Evolutionary conservation across 2,888 invertebrate species (phyloP).

Genomic region (Lasius platythorax): DNA sequence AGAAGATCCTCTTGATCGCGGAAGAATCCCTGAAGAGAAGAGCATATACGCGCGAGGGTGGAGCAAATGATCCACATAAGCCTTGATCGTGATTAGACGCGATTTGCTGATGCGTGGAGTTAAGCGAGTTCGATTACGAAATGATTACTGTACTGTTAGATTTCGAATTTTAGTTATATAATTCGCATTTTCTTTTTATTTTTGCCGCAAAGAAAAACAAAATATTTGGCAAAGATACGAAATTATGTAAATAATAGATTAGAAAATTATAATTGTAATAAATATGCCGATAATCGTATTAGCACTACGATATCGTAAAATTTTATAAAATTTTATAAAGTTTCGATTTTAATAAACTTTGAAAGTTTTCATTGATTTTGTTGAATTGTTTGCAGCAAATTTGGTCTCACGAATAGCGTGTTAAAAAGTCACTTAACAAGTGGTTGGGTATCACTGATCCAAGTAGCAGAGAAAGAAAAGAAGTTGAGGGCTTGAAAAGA

Average conservation of each 20-base stretch:
- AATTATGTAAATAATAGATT: background rate
- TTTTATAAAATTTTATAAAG: background rate
- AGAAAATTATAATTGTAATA: background rate
- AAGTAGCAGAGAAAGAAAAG: constrained; percentile 58
- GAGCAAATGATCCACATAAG: constrained; percentile 55
- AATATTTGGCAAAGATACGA: background rate
- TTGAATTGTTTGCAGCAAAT: background rate
- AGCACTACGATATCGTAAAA: background rate
- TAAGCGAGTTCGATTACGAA: background rate
- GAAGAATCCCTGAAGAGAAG: constrained; percentile 62
- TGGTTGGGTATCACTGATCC: constrained; percentile 69
- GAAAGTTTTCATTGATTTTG: background rate
- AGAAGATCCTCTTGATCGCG: constrained; percentile 66
- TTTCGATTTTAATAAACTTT: background rate
- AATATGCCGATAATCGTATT: background rate
- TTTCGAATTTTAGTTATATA: background rate
- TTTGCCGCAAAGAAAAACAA: background rate
- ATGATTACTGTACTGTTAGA: constrained; percentile 8
- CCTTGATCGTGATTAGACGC: constrained; percentile 62
- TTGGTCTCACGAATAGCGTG: background rate
- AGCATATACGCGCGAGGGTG: constrained; percentile 34
- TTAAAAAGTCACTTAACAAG: constrained; percentile 73
- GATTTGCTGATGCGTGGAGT: constrained; percentile 46
- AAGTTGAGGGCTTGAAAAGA: constrained; percentile 60
- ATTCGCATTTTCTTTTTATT: background rate